Conservation (phyloP, 2,888 invertebrate genomes). For the Balanococcus diminutus region DNA sequence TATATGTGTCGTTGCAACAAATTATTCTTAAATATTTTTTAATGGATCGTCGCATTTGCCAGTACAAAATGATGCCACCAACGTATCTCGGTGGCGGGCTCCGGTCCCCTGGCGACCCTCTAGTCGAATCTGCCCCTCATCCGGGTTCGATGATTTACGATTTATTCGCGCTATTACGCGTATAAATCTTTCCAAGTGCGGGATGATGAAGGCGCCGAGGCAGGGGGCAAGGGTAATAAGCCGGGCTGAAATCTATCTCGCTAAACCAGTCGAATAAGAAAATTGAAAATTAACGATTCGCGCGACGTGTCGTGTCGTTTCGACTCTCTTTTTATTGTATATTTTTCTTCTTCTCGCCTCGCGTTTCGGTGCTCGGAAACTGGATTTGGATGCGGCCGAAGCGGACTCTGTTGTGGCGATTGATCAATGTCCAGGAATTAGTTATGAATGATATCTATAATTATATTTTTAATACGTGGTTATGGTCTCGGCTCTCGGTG, state of each 20-base stretch:
- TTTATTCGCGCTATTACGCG: slow-evolving; percentile 3
- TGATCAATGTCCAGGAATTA: slow-evolving; percentile 2
- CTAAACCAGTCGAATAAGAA: slow-evolving; percentile 19
- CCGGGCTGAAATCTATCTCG: background rate
- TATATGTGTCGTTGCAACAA: slow-evolving; percentile 33
- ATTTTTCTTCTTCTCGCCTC: background rate
- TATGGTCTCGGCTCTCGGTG: background rate
- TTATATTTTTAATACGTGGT: background rate
- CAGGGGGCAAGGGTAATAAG: background rate
- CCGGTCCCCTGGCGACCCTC: background rate
- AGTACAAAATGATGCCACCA: background rate
- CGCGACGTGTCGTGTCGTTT: background rate
- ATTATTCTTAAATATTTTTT: slow-evolving; percentile 43
- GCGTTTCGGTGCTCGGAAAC: background rate
- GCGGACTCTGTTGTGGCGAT: background rate
- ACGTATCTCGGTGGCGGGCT: background rate
- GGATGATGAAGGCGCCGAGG: background rate
- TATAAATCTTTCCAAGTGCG: background rate
- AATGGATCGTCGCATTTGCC: slow-evolving; percentile 33
- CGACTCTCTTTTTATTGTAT: background rate
- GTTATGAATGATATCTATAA: slow-evolving; percentile 30
- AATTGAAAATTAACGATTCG: slow-evolving; percentile 31
- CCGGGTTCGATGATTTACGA: slow-evolving; percentile 9
- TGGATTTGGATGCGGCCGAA: background rate
- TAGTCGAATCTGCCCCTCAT: background rate